Evolutionary conservation across 1,140 invertebrate genomes (phyloP).

Genomic region (Drosophila ananassae): DNA sequence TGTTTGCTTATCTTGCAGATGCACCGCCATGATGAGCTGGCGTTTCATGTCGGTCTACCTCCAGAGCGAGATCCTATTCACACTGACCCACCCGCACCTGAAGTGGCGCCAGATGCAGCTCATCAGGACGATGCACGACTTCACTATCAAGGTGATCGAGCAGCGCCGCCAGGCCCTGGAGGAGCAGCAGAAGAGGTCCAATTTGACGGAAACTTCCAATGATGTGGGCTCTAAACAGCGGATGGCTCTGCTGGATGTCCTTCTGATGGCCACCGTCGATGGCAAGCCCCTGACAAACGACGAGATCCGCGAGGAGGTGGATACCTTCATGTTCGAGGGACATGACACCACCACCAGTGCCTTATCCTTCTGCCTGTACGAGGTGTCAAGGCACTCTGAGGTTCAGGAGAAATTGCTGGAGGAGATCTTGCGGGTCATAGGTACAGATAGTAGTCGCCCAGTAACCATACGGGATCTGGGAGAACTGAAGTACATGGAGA

Average conservation of each 20-base stretch:
- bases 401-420: conserved; percentile 71
- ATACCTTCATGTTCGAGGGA: conserved; percentile 89
- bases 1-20: conserved; percentile 23
- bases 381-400: conserved; percentile 56
- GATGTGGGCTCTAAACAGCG: conserved; percentile 84
- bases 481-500: conserved; percentile 89
- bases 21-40: conserved; percentile 60
- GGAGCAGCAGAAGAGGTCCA: conserved; percentile 10
- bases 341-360: conserved; percentile 79
- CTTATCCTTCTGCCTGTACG: conserved; percentile 58
- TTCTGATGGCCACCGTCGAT: conserved; percentile 86
- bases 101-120: conserved; percentile 85
- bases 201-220: neutral
- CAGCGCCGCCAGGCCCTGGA: conserved; percentile 71
- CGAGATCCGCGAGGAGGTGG: conserved; percentile 88
- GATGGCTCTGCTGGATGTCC: conserved; percentile 89
- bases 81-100: conserved; percentile 59
- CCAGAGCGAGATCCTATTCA: conserved; percentile 66
- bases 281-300: conserved; percentile 85
- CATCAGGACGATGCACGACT: conserved; percentile 88
- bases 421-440: conserved; percentile 83
- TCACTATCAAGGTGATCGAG: conserved; percentile 87
- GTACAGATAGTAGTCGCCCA: conserved; percentile 73
- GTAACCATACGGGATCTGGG: conserved; percentile 85
- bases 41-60: conserved; percentile 61